Evolutionary conservation across 2,797 vertebrate genomes (phyloP), one percentile per base, ranked within the genome.

Genomic region (Lagodon rhomboides): DNA sequence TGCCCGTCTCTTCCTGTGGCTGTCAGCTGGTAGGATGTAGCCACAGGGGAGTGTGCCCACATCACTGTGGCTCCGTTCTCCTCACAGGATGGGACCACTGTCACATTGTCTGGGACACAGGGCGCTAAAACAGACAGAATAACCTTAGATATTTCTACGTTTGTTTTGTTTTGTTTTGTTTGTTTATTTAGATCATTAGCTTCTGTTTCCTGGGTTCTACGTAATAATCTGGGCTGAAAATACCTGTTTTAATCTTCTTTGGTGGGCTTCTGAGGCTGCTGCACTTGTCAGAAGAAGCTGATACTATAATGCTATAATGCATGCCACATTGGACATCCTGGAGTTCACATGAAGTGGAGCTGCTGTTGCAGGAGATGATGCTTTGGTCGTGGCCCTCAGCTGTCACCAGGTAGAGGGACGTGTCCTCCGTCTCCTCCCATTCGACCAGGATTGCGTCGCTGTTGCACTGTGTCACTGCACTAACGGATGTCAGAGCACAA

Each of bases 221-320:
- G 5, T 34, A 6, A 34, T 9, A 34, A 34, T 8, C 10, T 20
- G 6, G 4, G 17, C 7, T 41, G 22, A 38, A 64, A 20, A 41
- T 90, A 96, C 95, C 93, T 62, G 95, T 95, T 51, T 74, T 65
- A 12, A 95, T 85, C 82, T 85, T 92, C 51, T 78, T 79, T 0
- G 95, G 93, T 1, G 92, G 89, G 73, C 95, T 96, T 46, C 95
- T 90, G 53, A 94, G 84, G 84, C 90, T 95, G 88, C 86, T 94
- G 93, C 96, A 96, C 81, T 94, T 95, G 85, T 94, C 87, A 3
- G 94, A 95, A 12, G 93, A 90, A 2, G 93, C 71, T 3, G 95
- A 93, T 5, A 96, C 93, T 2, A 94, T 93, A 84, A 96, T 55
- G 69, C 85, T 93, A 68, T 96, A 96, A 4, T 88, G 77, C 63